These are phyloP conservation scores for Empidonax alnorum DNA, from an alignment of 2,113 vertebrate species.

Conservation along the genomic window DNA sequence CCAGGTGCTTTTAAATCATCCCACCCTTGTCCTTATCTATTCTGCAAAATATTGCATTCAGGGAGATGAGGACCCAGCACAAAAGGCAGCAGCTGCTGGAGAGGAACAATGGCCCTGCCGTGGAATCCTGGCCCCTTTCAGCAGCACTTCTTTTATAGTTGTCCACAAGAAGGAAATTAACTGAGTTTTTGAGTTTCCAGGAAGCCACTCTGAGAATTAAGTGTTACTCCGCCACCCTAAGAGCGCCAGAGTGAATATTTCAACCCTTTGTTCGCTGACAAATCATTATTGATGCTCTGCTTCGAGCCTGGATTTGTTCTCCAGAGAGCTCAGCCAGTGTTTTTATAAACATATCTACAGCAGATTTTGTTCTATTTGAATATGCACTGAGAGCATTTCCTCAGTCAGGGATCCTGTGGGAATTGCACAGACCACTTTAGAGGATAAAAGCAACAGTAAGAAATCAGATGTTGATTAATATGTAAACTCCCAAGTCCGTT, in stretches of 20 bases:
- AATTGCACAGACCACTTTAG: background rate
- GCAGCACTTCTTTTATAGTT: background rate
- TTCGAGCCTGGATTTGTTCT: background rate
- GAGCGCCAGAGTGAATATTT: background rate
- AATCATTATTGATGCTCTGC: background rate
- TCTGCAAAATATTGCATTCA: background rate
- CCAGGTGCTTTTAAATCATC: background rate
- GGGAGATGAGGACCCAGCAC: background rate
- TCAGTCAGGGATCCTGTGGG: background rate
- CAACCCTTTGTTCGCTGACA: background rate
- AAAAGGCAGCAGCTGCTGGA: background rate
- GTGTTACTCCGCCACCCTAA: background rate
- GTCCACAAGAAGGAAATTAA: background rate
- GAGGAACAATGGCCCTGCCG: background rate
- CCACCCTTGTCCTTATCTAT: background rate
- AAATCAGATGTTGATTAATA: background rate
- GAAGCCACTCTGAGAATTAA: background rate
- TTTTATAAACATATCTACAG: background rate
- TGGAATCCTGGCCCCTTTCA: background rate
- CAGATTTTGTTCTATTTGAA: background rate
- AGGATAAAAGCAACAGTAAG: background rate
- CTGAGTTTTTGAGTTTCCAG: background rate
- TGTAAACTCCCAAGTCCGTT: rapidly evolving
- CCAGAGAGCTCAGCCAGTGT: background rate
- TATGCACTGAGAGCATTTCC: background rate